Evolutionary conservation across 2,113 vertebrate genomes (phyloP).

Genomic region (Phalacrocorax carbo): DNA sequence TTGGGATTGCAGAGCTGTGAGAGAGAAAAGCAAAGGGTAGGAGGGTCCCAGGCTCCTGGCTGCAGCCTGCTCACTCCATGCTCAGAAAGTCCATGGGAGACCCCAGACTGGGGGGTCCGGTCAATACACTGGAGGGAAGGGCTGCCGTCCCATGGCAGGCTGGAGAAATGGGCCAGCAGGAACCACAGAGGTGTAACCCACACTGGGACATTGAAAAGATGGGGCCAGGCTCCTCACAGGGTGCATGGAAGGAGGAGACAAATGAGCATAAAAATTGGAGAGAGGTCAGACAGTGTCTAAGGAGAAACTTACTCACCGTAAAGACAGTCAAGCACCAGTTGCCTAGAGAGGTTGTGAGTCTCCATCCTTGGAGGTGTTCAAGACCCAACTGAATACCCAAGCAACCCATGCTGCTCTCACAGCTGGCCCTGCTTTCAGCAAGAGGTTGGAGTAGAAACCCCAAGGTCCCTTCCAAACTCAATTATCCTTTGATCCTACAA

Average conservation of each 20-base stretch:
- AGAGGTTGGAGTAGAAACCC: not conserved
- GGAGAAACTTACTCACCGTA: not conserved
- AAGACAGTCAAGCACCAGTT: not conserved
- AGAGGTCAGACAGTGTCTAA: not conserved
- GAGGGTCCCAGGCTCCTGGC: not conserved
- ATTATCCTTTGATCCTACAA: not conserved
- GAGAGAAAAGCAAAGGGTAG: not conserved
- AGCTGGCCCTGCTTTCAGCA: not conserved
- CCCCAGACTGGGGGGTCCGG: not conserved
- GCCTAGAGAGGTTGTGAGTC: not conserved
- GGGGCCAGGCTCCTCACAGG: not conserved
- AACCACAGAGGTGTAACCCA: not conserved
- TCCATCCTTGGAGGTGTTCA: not conserved
- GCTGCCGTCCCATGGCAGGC: not conserved
- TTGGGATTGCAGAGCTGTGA: not conserved
- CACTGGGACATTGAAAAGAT: accelerated
- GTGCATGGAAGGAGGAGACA: not conserved
- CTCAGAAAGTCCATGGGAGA: not conserved
- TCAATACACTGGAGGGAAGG: accelerated
- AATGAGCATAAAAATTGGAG: not conserved
- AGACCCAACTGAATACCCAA: not conserved
- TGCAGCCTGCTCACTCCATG: not conserved
- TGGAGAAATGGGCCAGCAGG: not conserved
- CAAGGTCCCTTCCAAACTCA: not conserved
- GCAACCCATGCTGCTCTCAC: not conserved